Base-by-base conservation (phyloP, 92 coral and sea anemone genomes). In the Porites evermanni region DNA sequence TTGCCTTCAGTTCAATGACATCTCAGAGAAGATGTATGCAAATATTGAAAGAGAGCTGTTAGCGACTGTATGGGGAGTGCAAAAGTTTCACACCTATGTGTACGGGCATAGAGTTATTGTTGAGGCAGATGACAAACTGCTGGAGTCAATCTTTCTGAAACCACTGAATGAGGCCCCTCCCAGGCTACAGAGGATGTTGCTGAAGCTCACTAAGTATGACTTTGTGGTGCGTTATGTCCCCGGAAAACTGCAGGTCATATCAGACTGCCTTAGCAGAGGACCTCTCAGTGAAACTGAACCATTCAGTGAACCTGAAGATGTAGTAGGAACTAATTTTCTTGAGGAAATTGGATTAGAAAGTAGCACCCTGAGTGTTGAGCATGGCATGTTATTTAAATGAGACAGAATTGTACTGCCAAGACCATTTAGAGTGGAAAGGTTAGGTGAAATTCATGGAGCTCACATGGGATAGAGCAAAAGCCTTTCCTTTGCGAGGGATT, bases 81-180 rank as follows among this genome's bases (percentile, higher is more conserved):
- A 88, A 72, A 91, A 78, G 50, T 91, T 83, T 38, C 92, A 83
- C 79, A 88, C 89, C 1, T 77, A 87, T 59, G 58, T 83, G 12
- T 90, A 86, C 74, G 91, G 93, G 24, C 54, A 88, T 17, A 64
- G 58, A 24, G 93, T 90, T 14, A 75, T 73, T 71, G 90, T 90
- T 0, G 88, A 80, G 32, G 86, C 93, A 13, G 90, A 90, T 73
- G 79, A 86, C 21, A 90, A 86, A 77, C 90, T 79, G 8, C 82
- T 86, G 16, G 84, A 86, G 76, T 18, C 82, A 2, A 86, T 90
- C 18, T 90, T 90, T 20, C 80, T 53, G 64, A 90, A 90, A 75
- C 64, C 87, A 63, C 85, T 91, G 26, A 91, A 88, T 84, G 90
- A 84, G 26, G 91, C 85, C 65, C 94, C 94, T 77, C 91, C 94